Evolutionary conservation across 2,113 vertebrate species (phyloP).

Genomic region (Motacilla tschutschensis): DNA sequence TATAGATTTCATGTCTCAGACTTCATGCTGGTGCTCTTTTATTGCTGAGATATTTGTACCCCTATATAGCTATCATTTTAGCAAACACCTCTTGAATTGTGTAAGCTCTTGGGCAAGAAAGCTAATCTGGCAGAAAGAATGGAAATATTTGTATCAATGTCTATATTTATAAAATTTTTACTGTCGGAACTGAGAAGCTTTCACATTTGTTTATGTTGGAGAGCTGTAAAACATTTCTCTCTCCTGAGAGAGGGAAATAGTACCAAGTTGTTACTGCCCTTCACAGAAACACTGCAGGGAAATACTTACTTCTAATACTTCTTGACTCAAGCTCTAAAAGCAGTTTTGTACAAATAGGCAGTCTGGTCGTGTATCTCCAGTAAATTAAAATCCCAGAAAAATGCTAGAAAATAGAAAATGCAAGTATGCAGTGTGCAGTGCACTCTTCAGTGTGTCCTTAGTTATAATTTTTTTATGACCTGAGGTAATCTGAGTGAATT

Average conservation of each 20-base stretch:
- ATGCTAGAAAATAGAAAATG: slow-evolving; percentile 26
- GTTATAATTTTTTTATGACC: slow-evolving; percentile 17
- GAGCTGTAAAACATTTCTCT: neutral
- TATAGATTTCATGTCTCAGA: neutral
- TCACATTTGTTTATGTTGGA: neutral
- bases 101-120: neutral
- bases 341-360: neutral
- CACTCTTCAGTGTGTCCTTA: slow-evolving; percentile 22
- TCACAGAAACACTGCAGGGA: neutral
- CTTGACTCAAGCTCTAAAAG: neutral
- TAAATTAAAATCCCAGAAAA: slow-evolving; percentile 41
- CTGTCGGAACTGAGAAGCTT: neutral
- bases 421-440: neutral
- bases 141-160: slow-evolving; percentile 16
- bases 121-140: neutral
- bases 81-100: neutral
- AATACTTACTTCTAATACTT: neutral
- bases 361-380: neutral
- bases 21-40: neutral
- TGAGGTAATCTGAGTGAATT: slow-evolving; percentile 34
- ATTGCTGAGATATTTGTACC: neutral
- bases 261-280: neutral
- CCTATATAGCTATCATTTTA: neutral
- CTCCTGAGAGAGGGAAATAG: neutral
- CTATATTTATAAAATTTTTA: neutral